A percentile compares a stretch with the other conserved stretches of the same genome.
These are phyloP conservation scores for Scolopax bukidnonensis DNA, from an alignment of 2,797 vertebrate genomes.

Conservation along the genomic window DNA sequence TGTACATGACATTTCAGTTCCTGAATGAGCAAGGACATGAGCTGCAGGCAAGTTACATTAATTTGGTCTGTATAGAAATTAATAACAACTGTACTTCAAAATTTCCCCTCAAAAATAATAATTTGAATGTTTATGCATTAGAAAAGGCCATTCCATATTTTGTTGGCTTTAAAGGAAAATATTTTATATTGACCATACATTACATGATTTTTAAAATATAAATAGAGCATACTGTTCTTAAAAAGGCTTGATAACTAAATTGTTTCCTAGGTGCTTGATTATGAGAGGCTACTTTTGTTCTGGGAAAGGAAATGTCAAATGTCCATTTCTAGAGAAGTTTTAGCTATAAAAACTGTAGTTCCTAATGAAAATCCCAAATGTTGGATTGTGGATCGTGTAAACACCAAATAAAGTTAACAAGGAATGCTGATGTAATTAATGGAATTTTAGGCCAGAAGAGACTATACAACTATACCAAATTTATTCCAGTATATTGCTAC, in stretches of 20 bases:
- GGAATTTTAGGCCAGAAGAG: background rate
- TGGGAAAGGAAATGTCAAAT: background rate
- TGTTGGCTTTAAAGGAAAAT: background rate
- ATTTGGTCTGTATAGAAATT: slow-evolving; percentile 32
- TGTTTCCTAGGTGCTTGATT: background rate
- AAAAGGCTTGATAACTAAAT: background rate
- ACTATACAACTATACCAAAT: background rate
- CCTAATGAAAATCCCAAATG: background rate
- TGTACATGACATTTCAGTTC: slow-evolving; percentile 44
- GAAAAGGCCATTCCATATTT: slow-evolving; percentile 43
- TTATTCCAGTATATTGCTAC: background rate
- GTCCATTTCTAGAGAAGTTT: background rate
- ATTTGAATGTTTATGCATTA: slow-evolving; percentile 18
- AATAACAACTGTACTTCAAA: slow-evolving; percentile 1
- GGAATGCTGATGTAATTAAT: background rate
- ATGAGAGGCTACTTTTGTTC: background rate
- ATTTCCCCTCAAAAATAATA: slow-evolving; percentile 3
- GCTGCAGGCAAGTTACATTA: slow-evolving; percentile 38
- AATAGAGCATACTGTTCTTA: background rate
- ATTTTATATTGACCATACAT: background rate
- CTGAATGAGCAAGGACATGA: slow-evolving; percentile 36
- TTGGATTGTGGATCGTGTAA: background rate
- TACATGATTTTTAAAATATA: background rate
- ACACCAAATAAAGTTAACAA: background rate
- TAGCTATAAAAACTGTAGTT: background rate